Conservation (phyloP, 2,797 vertebrate genomes). For the Phataginus tricuspis region DNA sequence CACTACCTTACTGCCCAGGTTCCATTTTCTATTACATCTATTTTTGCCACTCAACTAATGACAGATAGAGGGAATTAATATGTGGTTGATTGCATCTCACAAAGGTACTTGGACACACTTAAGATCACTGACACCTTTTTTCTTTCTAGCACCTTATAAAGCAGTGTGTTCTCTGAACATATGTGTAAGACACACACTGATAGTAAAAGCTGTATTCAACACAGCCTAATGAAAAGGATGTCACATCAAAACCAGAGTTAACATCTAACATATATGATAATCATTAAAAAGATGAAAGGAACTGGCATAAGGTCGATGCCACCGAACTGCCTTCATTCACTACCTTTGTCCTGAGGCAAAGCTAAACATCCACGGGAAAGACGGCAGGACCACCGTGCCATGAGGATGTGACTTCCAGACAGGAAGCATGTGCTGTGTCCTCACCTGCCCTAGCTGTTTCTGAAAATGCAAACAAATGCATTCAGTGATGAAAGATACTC, state of each 20-base stretch:
- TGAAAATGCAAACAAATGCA: neutral
- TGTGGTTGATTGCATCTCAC: conserved; percentile 72
- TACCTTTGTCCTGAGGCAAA: neutral
- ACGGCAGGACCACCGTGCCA: fast-evolving
- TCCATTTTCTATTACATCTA: conserved; percentile 69
- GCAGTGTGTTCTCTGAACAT: conserved; percentile 56
- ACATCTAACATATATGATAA: neutral
- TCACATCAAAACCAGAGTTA: conserved; percentile 23
- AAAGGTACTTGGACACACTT: conserved; percentile 57
- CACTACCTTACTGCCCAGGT: conserved; percentile 33
- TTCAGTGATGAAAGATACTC: neutral
- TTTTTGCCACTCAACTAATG: conserved; percentile 69
- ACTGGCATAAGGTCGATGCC: neutral
- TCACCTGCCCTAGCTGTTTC: neutral
- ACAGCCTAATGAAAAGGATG: conserved; percentile 49
- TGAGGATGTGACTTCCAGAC: fast-evolving
- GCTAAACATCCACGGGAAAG: neutral
- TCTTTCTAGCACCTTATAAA: conserved; percentile 48
- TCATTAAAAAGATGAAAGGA: conserved; percentile 27
- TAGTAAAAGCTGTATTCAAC: conserved; percentile 56
- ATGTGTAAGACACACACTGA: conserved; percentile 49
- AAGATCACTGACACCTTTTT: conserved; percentile 42
- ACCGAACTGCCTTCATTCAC: neutral
- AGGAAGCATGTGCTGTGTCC: neutral
- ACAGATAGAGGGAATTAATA: conserved; percentile 71